Evolutionary conservation across 1,140 invertebrate genomes (phyloP).

Genomic region (Brachionus plicatilis): DNA sequence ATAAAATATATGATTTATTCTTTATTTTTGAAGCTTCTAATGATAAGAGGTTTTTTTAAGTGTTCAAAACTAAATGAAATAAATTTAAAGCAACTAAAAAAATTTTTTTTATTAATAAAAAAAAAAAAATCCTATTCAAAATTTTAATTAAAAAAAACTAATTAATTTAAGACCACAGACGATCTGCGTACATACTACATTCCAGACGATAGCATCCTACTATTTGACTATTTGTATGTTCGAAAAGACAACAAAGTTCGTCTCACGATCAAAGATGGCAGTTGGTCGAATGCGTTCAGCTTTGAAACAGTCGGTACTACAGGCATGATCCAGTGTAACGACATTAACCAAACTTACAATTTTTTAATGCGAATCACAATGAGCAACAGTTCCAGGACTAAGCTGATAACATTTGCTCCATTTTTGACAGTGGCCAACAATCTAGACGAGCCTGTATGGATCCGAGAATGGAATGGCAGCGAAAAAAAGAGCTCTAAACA

Average conservation of each 20-base stretch:
- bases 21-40: too few relatives aligned
- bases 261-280: not conserved
- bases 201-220: not conserved
- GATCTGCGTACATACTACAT: not conserved
- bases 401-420: conserved; percentile 38
- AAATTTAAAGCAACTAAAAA: too few relatives aligned
- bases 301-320: conserved; percentile 38
- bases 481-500: not conserved
- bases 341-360: not conserved
- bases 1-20: too few relatives aligned
- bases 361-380: conserved; percentile 36
- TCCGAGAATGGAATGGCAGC: not conserved
- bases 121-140: not conserved
- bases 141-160: not conserved
- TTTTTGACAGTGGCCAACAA: conserved; percentile 31
- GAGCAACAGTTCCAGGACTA: conserved; percentile 21
- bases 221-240: not conserved
- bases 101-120: too few relatives aligned
- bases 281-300: not conserved
- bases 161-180: not conserved
- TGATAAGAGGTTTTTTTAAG: too few relatives aligned
- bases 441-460: not conserved
- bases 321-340: conserved; percentile 30
- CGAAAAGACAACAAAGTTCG: conserved; percentile 31
- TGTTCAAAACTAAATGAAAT: too few relatives aligned